Evolutionary conservation across 37 sponge, comb jelly and placozoan species (phyloP).

Genomic region (Oscarella lobularis): DNA sequence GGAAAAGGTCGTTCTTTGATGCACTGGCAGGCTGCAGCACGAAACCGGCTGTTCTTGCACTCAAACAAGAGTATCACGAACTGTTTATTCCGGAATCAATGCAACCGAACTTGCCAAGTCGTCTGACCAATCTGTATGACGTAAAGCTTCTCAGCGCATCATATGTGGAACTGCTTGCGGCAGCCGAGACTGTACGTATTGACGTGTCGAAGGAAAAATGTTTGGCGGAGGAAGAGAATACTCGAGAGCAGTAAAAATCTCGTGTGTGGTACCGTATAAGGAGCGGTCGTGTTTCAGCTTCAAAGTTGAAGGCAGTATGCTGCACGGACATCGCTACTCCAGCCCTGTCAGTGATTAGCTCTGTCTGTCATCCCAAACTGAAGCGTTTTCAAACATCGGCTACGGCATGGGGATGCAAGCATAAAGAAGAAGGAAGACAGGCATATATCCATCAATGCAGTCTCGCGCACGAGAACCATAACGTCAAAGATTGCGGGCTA

Average conservation of each 20-base stretch:
- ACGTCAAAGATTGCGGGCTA: constrained; percentile 16
- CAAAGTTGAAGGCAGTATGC: constrained; percentile 36
- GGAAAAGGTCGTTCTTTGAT: no score
- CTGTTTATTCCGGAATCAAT: no score
- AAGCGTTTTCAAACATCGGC: constrained; percentile 17
- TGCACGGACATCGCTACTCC: constrained; percentile 17
- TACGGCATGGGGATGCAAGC: constrained; percentile 50
- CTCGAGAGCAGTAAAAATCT: constrained; percentile 26
- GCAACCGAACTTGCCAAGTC: no score
- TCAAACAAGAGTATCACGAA: no score
- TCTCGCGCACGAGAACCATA: constrained; percentile 12
- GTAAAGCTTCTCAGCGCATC: neutral
- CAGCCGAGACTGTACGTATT: no score
- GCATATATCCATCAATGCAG: constrained; percentile 4
- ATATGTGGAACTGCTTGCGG: no score
- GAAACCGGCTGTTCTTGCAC: constrained; percentile 30
- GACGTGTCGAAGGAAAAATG: constrained; percentile 6
- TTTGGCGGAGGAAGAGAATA: constrained; percentile 12
- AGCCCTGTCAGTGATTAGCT: constrained; percentile 24
- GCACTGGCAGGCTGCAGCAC: neutral
- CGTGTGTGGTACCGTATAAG: constrained; percentile 33
- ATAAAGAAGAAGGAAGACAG: constrained; percentile 26
- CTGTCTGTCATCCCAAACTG: constrained; percentile 41
- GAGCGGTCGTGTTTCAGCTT: constrained; percentile 51
- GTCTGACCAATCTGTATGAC: no score